Evolutionary conservation across 2,888 invertebrate species (phyloP).

Genomic region (Sminthurides aquaticus): DNA sequence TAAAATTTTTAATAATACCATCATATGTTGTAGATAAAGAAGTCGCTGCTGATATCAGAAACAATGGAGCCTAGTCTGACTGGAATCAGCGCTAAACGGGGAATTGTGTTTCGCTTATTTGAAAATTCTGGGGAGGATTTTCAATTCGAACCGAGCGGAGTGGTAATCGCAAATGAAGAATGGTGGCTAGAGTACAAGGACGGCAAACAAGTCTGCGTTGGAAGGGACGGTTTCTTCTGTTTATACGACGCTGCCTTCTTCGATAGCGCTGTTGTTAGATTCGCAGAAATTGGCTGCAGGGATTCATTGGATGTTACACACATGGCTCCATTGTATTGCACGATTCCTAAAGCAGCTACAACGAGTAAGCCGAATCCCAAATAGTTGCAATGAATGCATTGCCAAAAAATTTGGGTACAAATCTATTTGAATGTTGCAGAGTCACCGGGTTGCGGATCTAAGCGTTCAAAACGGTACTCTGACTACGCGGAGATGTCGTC

Average conservation of each 20-base stretch:
- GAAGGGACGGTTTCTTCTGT: slow-evolving; percentile 4
- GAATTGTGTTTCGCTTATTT: slow-evolving; percentile 7
- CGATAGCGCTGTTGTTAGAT: background rate
- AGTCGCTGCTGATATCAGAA: slow-evolving; percentile 13
- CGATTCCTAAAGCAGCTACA: background rate
- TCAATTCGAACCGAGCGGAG: background rate
- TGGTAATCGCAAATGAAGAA: slow-evolving; percentile 12
- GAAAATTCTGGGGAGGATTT: slow-evolving; percentile 2
- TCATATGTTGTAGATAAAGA: slow-evolving; percentile 3
- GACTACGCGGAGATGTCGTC: background rate
- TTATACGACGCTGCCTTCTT: slow-evolving; percentile 2
- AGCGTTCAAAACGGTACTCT: background rate
- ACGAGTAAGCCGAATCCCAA: background rate
- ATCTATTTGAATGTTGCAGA: too few relatives aligned
- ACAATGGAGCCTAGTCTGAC: slow-evolving; percentile 11
- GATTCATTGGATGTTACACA: background rate
- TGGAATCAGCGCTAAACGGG: slow-evolving; percentile 7
- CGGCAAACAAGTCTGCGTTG: slow-evolving; percentile 8
- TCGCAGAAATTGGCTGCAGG: background rate
- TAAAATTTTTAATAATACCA: background rate
- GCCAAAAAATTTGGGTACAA: too few relatives aligned
- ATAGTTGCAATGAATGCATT: too few relatives aligned
- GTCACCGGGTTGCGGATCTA: background rate
- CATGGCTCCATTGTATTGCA: background rate
- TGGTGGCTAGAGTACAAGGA: slow-evolving; percentile 6